Conservation (phyloP, 2,113 vertebrate genomes). For the Otolemur garnettii region DNA sequence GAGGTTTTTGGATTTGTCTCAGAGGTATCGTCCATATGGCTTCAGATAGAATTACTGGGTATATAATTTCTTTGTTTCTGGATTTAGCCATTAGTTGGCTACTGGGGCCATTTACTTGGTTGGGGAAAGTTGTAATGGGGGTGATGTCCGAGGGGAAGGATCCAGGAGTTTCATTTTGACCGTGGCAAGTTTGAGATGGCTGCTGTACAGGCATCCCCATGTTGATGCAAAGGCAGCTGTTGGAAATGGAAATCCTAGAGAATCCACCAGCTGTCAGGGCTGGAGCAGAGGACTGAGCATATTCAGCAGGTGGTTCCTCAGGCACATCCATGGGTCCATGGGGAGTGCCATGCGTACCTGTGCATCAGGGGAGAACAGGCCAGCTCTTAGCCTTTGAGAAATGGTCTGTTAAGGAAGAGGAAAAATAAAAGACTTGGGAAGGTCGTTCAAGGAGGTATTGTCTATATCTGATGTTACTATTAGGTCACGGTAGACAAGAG, state of each 20-base stretch:
- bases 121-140: background rate
- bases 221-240: background rate
- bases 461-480: background rate
- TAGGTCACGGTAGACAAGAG: background rate
- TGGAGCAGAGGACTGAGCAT: background rate
- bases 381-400: background rate
- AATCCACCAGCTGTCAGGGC: background rate
- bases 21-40: background rate
- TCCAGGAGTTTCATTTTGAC: background rate
- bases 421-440: background rate
- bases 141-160: background rate
- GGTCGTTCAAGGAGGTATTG: background rate
- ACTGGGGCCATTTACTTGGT: background rate
- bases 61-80: background rate
- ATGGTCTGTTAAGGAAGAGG: background rate
- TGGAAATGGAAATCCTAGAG: background rate
- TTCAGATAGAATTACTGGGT: background rate
- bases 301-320: background rate
- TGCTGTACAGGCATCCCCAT: background rate
- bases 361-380: background rate
- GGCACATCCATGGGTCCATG: background rate
- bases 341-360: background rate
- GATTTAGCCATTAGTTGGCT: background rate
- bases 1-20: background rate
- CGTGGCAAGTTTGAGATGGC: background rate